Evolutionary conservation across 1,140 invertebrate genomes (phyloP), one percentile per base, ranked within the genome.

Genomic region (Manduca sexta): DNA sequence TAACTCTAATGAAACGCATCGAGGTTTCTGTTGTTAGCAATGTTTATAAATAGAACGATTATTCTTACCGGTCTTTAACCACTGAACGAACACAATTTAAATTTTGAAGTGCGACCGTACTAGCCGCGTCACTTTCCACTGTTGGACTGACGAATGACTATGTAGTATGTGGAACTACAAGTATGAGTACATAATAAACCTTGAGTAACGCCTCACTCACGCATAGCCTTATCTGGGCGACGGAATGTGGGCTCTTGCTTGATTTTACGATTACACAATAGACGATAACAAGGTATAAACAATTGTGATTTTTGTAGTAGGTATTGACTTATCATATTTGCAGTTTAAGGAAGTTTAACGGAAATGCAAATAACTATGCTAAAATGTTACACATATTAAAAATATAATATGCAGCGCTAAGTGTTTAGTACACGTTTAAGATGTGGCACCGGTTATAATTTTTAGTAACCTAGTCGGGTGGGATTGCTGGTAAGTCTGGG

Each of bases 191-290:
- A 46, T 46, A 33, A 30, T 39, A 14, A 33, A 39, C 40, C 42
- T 44, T 56, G 54, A 48, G 54, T 47, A 49, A 45, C 31, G 41
- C 47, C 34, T 39, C 26, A 17, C 39, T 41, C 49, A 41, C 35
- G 42, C 49, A 34, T 59, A 55, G 45, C 58, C 64, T 67, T 67
- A 64, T 67, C 60, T 60, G 55, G 57, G 43, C 56, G 57, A 61
- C 52, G 60, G 60, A 60, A 66, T 56, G 59, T 59, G 52, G 50
- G 7, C 38, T 40, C 13, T 17, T 48, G 37, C 41, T 39, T 48
- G 34, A 12, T 26, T 49, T 50, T 37, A 48, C 47, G 34, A 58
- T 45, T 46, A 29, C 26, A 11, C 38, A 11, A 11, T 26, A 42
- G n/a, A n/a, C 40, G 3, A 12, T 29, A 26, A 26, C 4, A n/a